Evolutionary conservation across 2,888 invertebrate genomes (phyloP).

Genomic region (Sacculina carcini): DNA sequence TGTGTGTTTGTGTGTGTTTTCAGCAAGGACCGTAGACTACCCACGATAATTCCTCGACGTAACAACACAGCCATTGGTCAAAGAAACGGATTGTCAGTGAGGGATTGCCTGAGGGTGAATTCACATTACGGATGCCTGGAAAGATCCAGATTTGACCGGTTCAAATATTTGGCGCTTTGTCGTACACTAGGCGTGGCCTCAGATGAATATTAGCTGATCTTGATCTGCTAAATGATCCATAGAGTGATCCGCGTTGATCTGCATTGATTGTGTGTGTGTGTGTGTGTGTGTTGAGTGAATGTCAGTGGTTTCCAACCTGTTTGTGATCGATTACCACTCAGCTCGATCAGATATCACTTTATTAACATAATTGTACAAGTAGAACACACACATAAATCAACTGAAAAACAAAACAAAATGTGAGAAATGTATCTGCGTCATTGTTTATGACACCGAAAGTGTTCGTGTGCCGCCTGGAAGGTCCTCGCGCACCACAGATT

Average conservation of each 20-base stretch:
- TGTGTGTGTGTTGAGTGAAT: neutral
- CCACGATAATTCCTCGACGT: constrained; percentile 32
- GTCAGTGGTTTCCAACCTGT: neutral
- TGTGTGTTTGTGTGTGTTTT: neutral
- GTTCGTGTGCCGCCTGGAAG: too few relatives aligned
- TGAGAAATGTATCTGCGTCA: too few relatives aligned
- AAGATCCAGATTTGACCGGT: neutral
- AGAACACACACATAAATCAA: too few relatives aligned
- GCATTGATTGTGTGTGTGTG: neutral
- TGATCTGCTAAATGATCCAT: too few relatives aligned
- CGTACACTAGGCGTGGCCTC: neutral
- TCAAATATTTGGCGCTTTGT: constrained; percentile 10
- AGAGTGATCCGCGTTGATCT: too few relatives aligned
- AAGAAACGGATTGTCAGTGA: constrained; percentile 33
- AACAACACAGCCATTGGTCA: constrained; percentile 32
- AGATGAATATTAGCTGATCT: too few relatives aligned
- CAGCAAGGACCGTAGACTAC: constrained; percentile 31
- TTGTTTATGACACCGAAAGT: too few relatives aligned
- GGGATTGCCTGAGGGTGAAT: constrained; percentile 38
- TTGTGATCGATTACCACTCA: too few relatives aligned
- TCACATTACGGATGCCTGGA: constrained; percentile 35
- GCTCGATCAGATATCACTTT: too few relatives aligned
- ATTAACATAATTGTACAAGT: too few relatives aligned
- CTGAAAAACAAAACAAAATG: too few relatives aligned
- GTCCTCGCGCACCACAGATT: too few relatives aligned